Percentiles rank a stretch among this genome's conserved stretches.
Conservation (phyloP, 2,888 invertebrate species). For the Cerastis rubricosa region DNA sequence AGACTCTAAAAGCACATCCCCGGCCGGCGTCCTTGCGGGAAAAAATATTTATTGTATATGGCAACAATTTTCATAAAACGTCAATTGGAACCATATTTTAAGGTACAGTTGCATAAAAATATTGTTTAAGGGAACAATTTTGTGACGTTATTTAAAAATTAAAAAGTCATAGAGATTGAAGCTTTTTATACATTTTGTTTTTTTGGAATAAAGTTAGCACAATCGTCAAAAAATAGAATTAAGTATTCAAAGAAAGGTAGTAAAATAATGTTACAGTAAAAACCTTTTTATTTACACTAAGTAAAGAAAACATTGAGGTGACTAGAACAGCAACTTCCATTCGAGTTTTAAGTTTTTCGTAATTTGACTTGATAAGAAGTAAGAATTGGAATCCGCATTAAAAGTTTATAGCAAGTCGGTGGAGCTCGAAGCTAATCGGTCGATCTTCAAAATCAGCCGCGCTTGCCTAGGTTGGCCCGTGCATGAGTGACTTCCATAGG, state of each 20-base stretch:
- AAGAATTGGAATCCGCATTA: background rate
- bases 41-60: constrained; percentile 69
- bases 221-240: constrained; percentile 13
- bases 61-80: constrained; percentile 47
- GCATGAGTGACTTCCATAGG: no score
- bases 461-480: no score
- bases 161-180: background rate
- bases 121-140: constrained; percentile 4
- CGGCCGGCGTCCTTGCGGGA: constrained; percentile 86
- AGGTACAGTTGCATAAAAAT: constrained; percentile 24
- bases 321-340: background rate
- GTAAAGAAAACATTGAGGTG: background rate
- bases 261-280: background rate
- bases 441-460: no score
- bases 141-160: background rate
- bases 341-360: background rate
- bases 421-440: background rate
- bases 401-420: background rate
- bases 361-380: background rate
- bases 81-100: constrained; percentile 20
- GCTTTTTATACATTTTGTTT: background rate
- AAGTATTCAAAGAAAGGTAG: background rate
- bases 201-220: constrained; percentile 26
- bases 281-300: constrained; percentile 9
- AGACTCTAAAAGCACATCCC: constrained; percentile 88